Evolutionary conservation across 2,888 invertebrate species (phyloP).

Genomic region (Philaethria dido): DNA sequence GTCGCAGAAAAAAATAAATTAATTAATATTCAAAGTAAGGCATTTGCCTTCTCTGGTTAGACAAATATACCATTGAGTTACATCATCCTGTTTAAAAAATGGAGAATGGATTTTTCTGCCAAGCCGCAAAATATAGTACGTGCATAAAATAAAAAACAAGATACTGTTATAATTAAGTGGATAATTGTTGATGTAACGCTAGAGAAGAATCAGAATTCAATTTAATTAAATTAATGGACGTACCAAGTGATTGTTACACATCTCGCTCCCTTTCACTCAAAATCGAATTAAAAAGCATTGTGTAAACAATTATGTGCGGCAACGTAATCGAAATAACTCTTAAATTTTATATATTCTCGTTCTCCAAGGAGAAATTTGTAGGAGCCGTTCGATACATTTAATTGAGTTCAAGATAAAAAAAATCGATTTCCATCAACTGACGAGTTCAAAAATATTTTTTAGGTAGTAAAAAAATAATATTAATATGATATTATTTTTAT

Average conservation of each 20-base stretch:
- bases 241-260: slow-evolving; percentile 36
- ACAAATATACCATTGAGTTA: too few relatives aligned
- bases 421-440: background rate
- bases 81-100: background rate
- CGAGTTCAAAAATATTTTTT: background rate
- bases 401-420: background rate
- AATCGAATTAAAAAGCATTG: slow-evolving; percentile 37
- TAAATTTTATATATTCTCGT: slow-evolving; percentile 13
- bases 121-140: background rate
- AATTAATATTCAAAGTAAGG: too few relatives aligned
- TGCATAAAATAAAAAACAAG: slow-evolving; percentile 15
- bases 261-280: slow-evolving; percentile 44
- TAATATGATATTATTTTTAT: too few relatives aligned
- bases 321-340: slow-evolving; percentile 18
- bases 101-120: background rate
- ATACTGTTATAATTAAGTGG: slow-evolving; percentile 8
- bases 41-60: too few relatives aligned
- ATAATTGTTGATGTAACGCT: slow-evolving; percentile 33
- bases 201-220: slow-evolving; percentile 6
- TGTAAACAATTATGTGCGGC: slow-evolving; percentile 36
- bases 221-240: slow-evolving; percentile 38
- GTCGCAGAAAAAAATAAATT: too few relatives aligned
- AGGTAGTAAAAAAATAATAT: background rate
- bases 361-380: background rate
- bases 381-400: background rate